phyloP scores from a whole-genome alignment of 1,140 invertebrate genomes.

The Drosophila quadrilineata region DNA sequence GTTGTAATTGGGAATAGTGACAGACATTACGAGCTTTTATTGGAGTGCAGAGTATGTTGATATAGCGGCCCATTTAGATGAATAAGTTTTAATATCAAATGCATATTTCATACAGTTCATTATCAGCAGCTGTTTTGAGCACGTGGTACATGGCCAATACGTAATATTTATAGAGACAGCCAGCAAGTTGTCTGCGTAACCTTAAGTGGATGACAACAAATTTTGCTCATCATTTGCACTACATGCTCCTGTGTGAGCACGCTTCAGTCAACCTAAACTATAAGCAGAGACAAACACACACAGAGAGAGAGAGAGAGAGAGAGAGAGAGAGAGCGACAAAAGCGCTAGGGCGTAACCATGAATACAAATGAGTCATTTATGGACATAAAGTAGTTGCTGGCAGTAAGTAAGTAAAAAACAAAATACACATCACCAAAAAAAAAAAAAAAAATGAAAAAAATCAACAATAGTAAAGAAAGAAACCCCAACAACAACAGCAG shows the following conservation, averaged over 20 bases:
- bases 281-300: neutral
- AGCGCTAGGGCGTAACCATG: conserved; percentile 33
- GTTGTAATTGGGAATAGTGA: too few relatives aligned
- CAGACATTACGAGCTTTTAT: too few relatives aligned
- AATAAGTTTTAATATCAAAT: too few relatives aligned
- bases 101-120: too few relatives aligned
- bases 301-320: neutral
- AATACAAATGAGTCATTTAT: conserved; percentile 44
- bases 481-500: too few relatives aligned
- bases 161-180: conserved; percentile 16
- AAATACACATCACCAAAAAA: neutral
- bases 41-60: too few relatives aligned
- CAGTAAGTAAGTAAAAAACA: conserved; percentile 2
- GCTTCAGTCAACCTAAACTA: neutral
- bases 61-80: too few relatives aligned
- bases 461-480: neutral
- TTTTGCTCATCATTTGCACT: conserved; percentile 33
- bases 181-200: conserved; percentile 6
- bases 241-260: conserved; percentile 1
- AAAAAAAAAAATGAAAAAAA: neutral
- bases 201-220: conserved; percentile 27
- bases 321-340: conserved; percentile 6
- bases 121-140: too few relatives aligned
- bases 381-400: conserved; percentile 30
- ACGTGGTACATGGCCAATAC: conserved; percentile 6